These are phyloP conservation scores for Phthorimaea operculella DNA, from an alignment of 1,140 invertebrate genomes.

Conservation along the genomic window DNA sequence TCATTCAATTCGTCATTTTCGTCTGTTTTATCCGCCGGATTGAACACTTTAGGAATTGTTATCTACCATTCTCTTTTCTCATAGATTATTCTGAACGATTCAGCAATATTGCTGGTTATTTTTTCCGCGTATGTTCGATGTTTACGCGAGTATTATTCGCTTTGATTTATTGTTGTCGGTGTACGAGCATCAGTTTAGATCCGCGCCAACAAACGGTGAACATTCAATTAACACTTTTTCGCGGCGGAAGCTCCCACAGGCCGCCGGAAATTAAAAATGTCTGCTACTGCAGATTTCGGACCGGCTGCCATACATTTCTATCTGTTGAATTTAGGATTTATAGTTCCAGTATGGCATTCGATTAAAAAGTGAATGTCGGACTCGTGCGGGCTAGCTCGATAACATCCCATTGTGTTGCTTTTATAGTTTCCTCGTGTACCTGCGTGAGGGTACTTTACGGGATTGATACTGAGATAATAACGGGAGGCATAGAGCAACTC, in stretches of 20 bases:
- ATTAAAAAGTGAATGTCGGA: conserved; percentile 2
- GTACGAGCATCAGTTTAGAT: not conserved
- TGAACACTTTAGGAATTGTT: conserved; percentile 2
- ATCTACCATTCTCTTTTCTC: not conserved
- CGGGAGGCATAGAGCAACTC: conserved; percentile 14
- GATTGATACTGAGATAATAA: conserved; percentile 9
- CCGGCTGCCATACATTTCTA: conserved; percentile 2
- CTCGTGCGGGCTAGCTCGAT: not conserved
- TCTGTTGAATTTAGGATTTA: conserved; percentile 6
- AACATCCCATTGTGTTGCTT: conserved; percentile 1
- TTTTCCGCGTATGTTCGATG: not conserved
- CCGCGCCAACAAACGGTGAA: conserved; percentile 1
- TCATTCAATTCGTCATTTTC: not conserved
- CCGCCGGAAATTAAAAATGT: conserved; percentile 58
- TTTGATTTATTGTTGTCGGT: conserved; percentile 3
- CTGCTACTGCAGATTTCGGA: not conserved
- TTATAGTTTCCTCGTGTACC: not conserved
- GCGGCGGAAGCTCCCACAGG: conserved; percentile 36
- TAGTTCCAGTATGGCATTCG: not conserved
- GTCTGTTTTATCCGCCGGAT: not conserved
- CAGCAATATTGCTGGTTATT: not conserved
- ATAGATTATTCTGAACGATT: not conserved
- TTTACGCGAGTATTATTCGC: conserved; percentile 3
- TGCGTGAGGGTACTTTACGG: not conserved
- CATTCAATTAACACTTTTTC: conserved; percentile 6